Base-by-base conservation (phyloP, 2,888 invertebrate genomes). In the Glyphotaelius pellucidus region DNA sequence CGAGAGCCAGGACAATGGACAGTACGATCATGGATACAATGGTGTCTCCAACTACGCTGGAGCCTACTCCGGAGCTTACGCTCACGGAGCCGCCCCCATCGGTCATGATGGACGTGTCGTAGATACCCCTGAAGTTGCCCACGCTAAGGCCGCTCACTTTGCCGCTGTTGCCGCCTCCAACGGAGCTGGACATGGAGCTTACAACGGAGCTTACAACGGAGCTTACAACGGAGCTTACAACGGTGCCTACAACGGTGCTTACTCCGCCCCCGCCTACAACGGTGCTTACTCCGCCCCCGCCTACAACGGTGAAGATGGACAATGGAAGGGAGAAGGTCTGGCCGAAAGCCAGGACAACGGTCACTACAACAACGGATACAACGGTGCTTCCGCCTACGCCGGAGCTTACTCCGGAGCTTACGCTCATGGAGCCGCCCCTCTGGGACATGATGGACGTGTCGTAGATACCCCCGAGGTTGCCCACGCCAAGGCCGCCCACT, bases 401-500 rank as follows among this genome's bases (percentile, higher is more conserved):
- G 90, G 85, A 31, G 83, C 81, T 80, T 91, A 83, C 47, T n/a
- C 52, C 25, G 92, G 92, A 67, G 90, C 81, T 30, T 89, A 90
- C 84, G 84, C 32, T 30, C 90, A 92, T 81, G 93, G 92, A 80
- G 92, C 81, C 19, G 93, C 93, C 42, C 93, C 93, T 42, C 25
- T 93, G 31, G 93, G 92, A 42, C 85, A 89, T 47, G 93, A 93
- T 80, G 93, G 93, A 19, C 92, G 93, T 94, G 97, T 97, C 94
- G 95, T 96, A 94, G 97, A 97, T 95, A 97, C 96, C 89, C 96
- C 97, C 93, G 97, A 97, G 94, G 97, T 97, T 80, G 96, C 97
- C 93, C 96, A 96, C 93, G 97, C 97, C 83, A 96, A 96, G 94
- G 96, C 96, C 92, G 96, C 96, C 89, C 97, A 97, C 95, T 95